These are phyloP conservation scores for Actinostola sp. DNA, from an alignment of 92 coral and sea anemone species.

Conservation along the genomic window DNA sequence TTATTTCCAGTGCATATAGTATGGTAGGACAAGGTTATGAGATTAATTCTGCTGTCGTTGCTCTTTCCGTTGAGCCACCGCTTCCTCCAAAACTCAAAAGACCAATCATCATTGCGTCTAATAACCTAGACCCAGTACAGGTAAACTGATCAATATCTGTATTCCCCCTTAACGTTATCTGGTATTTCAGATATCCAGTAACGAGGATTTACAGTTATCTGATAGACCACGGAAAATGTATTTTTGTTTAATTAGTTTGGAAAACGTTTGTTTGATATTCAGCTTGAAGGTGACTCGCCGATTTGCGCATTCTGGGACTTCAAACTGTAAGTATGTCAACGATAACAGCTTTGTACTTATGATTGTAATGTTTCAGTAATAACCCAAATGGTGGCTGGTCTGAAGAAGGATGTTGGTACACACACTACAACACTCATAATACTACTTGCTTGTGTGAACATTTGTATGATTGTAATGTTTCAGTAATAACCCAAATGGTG, in stretches of 20 bases:
- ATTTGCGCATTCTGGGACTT: slow-evolving; percentile 91
- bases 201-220: no score
- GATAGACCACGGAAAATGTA: no score
- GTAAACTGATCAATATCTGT: slow-evolving; percentile 26
- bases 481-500: slow-evolving; percentile 80
- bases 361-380: no score
- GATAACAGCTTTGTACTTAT: no score
- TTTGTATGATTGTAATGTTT: no score
- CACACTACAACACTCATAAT: no score
- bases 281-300: slow-evolving; percentile 68
- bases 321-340: slow-evolving; percentile 81
- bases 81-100: slow-evolving; percentile 40
- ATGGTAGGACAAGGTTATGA: slow-evolving; percentile 68
- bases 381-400: neutral
- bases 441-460: no score
- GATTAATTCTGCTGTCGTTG: slow-evolving; percentile 80
- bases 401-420: slow-evolving; percentile 1
- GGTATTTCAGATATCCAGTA: no score
- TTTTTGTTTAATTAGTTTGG: no score
- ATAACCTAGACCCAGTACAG: slow-evolving; percentile 58
- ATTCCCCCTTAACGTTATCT: neutral
- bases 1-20: slow-evolving; percentile 66
- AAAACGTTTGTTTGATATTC: neutral
- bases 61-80: slow-evolving; percentile 60
- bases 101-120: slow-evolving; percentile 78